Conservation (phyloP, 2,113 vertebrate genomes). For the Myotis yumanensis region DNA sequence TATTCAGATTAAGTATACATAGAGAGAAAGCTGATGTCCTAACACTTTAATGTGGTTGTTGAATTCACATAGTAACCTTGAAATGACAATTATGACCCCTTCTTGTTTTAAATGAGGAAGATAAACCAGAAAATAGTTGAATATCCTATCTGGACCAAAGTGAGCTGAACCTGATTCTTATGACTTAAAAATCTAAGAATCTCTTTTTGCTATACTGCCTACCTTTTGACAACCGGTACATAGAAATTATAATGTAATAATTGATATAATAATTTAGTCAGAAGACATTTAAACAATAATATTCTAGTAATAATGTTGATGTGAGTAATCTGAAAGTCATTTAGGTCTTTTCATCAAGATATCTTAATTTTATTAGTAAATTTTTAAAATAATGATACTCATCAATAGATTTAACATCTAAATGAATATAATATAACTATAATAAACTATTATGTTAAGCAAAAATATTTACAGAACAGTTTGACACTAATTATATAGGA, state of each 20-base stretch:
- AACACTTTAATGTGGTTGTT: neutral
- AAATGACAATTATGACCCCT: neutral
- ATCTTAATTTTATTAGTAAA: slow-evolving; percentile 3
- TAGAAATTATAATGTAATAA: neutral
- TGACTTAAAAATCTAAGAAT: neutral
- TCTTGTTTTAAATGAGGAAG: neutral
- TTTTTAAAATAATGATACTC: neutral
- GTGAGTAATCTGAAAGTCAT: neutral
- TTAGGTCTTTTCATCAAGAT: neutral
- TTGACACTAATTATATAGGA: neutral
- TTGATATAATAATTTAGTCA: neutral
- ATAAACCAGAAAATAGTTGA: slow-evolving; percentile 25
- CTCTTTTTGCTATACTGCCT: neutral
- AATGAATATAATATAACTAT: neutral
- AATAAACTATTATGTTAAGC: neutral
- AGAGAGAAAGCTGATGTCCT: neutral
- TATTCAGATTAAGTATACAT: neutral
- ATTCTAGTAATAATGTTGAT: slow-evolving; percentile 19
- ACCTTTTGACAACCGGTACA: neutral
- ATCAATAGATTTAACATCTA: neutral
- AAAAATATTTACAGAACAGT: neutral
- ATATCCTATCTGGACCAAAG: neutral
- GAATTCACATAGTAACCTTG: neutral
- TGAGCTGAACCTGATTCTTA: slow-evolving; percentile 1
- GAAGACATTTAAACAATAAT: neutral